Percentiles rank a stretch among this genome's conserved stretches.
Conservation (phyloP, 2,113 vertebrate genomes). For the Osmerus mordax region DNA sequence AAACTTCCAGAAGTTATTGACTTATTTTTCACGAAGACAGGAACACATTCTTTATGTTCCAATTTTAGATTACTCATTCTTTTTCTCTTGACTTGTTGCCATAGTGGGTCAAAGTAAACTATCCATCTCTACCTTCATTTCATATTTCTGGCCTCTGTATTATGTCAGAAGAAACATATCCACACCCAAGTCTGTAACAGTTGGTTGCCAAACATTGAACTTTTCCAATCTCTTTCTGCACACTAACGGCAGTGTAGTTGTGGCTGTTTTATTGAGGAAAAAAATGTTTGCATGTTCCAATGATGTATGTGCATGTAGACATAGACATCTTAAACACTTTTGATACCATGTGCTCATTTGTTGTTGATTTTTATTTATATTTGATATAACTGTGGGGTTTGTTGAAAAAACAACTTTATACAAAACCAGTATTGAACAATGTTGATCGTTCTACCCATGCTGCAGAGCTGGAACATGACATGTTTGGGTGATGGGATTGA, state of each 20-base stretch:
- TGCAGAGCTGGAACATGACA: slow-evolving; percentile 72
- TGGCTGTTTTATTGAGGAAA: slow-evolving; percentile 74
- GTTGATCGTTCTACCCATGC: slow-evolving; percentile 67
- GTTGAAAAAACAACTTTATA: slow-evolving; percentile 82
- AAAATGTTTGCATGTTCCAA: slow-evolving; percentile 91
- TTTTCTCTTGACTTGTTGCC: slow-evolving; percentile 25
- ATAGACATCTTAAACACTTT: slow-evolving; percentile 88
- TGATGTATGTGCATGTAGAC: slow-evolving; percentile 89
- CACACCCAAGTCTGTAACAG: slow-evolving; percentile 60
- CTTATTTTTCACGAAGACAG: slow-evolving; percentile 23
- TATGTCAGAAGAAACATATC: slow-evolving; percentile 48
- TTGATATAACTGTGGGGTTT: slow-evolving; percentile 91
- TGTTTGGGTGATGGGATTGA: slow-evolving; percentile 74
- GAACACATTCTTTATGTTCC: slow-evolving; percentile 40
- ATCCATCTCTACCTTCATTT: slow-evolving; percentile 33
- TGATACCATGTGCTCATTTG: slow-evolving; percentile 88
- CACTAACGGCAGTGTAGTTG: slow-evolving; percentile 75
- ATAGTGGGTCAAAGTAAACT: slow-evolving; percentile 20
- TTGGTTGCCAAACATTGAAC: slow-evolving; percentile 75
- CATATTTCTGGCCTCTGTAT: slow-evolving; percentile 60
- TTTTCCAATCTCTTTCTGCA: slow-evolving; percentile 72
- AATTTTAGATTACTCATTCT: slow-evolving; percentile 29
- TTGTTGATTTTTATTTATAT: slow-evolving; percentile 93
- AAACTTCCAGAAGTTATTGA: slow-evolving; percentile 17
- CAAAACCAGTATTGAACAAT: slow-evolving; percentile 73